Conservation (phyloP, 2,888 invertebrate genomes). For the Hirtodrosophila duncani region DNA sequence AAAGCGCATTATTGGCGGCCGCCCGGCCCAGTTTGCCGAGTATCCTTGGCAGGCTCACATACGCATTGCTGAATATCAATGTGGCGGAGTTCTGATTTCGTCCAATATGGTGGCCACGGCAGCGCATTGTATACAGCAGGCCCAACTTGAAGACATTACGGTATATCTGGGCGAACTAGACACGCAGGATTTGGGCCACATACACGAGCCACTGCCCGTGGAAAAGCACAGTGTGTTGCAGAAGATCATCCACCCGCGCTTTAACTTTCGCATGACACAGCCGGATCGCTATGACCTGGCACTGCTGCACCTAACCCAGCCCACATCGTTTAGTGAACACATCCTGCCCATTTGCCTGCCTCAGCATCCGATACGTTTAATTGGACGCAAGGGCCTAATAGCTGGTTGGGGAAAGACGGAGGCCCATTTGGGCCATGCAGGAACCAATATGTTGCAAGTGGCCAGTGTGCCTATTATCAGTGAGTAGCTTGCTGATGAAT, state of each 20-base stretch:
- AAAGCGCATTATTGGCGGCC: conserved; percentile 89
- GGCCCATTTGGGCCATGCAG: conserved; percentile 85
- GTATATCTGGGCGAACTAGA: conserved; percentile 90
- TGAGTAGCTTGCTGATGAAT: conserved; percentile 74
- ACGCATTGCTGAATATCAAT: conserved; percentile 89
- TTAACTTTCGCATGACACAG: conserved; percentile 89
- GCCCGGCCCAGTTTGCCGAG: conserved; percentile 85
- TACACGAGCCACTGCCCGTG: conserved; percentile 82
- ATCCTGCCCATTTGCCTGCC: conserved; percentile 90
- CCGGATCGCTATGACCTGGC: conserved; percentile 91
- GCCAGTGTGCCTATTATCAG: conserved; percentile 90
- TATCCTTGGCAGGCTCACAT: conserved; percentile 93
- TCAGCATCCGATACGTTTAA: conserved; percentile 78
- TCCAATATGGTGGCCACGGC: conserved; percentile 86
- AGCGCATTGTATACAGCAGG: conserved; percentile 90
- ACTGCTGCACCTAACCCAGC: conserved; percentile 84
- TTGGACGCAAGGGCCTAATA: conserved; percentile 82
- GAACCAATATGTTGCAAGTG: conserved; percentile 88
- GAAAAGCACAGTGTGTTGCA: conserved; percentile 84
- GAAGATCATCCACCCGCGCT: conserved; percentile 88
- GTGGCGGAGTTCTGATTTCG: conserved; percentile 90
- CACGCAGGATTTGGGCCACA: conserved; percentile 84
- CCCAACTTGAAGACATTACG: conserved; percentile 84
- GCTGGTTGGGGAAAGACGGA: conserved; percentile 93
- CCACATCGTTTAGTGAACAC: conserved; percentile 81